phyloP scores from a whole-genome alignment of 2,113 vertebrate genomes.

The Pedionomus torquatus region DNA sequence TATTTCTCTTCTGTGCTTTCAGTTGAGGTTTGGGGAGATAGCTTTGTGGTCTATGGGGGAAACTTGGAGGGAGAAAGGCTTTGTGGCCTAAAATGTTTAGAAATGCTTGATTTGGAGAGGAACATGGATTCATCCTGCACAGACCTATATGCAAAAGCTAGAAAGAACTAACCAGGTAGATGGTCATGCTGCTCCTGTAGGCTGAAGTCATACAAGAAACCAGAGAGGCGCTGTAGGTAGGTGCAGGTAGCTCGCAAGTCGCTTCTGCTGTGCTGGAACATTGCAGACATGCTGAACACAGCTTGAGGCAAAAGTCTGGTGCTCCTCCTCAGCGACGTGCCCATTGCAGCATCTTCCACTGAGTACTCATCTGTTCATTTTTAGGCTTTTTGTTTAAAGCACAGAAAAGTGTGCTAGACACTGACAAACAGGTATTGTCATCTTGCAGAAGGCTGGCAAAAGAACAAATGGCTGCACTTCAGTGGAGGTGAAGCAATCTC shows the following conservation, averaged over 20 bases:
- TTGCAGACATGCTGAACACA: not conserved
- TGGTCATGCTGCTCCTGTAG: not conserved
- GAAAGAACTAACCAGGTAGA: not conserved
- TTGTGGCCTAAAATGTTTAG: not conserved
- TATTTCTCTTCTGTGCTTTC: not conserved
- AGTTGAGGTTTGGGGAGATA: not conserved
- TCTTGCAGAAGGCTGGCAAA: not conserved
- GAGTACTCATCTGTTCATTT: not conserved
- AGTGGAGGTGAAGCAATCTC: not conserved
- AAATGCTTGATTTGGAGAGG: not conserved
- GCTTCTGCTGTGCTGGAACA: not conserved
- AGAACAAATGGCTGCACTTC: constrained; percentile 8
- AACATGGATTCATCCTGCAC: not conserved
- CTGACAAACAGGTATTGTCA: constrained; percentile 18
- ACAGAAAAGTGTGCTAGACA: not conserved
- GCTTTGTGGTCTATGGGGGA: not conserved
- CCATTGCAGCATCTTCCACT: not conserved
- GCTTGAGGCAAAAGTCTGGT: not conserved
- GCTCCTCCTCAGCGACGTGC: not conserved
- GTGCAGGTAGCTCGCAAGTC: not conserved
- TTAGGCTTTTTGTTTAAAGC: not conserved
- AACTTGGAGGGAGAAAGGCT: not conserved
- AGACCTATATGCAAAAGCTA: not conserved
- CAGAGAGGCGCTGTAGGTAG: not conserved
- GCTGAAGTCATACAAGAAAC: not conserved